phyloP scores from a whole-genome alignment of 2,113 vertebrate species.

The Coturnix japonica region DNA sequence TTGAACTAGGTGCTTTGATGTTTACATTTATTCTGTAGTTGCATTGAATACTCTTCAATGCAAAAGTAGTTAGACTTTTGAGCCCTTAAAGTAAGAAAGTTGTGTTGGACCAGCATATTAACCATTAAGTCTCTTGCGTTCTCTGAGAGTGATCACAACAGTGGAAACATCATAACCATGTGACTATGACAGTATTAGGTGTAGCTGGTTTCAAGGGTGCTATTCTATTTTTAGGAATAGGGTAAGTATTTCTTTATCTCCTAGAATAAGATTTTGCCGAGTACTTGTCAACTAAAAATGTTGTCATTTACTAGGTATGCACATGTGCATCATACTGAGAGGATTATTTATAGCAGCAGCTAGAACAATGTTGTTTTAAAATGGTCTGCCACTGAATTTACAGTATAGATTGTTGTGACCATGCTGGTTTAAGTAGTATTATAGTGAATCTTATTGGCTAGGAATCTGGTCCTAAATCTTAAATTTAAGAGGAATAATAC shows the following conservation, averaged over 20 bases:
- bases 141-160: not conserved
- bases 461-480: not conserved
- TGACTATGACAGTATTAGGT: not conserved
- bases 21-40: not conserved
- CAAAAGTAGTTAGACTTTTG: not conserved
- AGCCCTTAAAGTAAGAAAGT: not conserved
- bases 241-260: not conserved
- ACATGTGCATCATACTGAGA: not conserved
- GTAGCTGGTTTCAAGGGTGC: not conserved
- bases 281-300: not conserved
- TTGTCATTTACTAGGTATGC: not conserved
- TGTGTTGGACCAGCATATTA: not conserved
- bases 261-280: not conserved
- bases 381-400: not conserved
- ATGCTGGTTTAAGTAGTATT: not conserved
- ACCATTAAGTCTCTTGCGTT: not conserved
- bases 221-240: not conserved
- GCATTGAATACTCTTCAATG: not conserved
- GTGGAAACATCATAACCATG: not conserved
- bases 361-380: not conserved
- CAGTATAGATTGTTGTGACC: not conserved
- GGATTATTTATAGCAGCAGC: not conserved
- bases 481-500: not conserved
- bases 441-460: not conserved
- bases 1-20: not conserved